A percentile compares a stretch with the other conserved stretches of the same genome.
These are phyloP conservation scores for Diabrotica balteata DNA, from an alignment of 2,888 invertebrate species.

Conservation along the genomic window DNA sequence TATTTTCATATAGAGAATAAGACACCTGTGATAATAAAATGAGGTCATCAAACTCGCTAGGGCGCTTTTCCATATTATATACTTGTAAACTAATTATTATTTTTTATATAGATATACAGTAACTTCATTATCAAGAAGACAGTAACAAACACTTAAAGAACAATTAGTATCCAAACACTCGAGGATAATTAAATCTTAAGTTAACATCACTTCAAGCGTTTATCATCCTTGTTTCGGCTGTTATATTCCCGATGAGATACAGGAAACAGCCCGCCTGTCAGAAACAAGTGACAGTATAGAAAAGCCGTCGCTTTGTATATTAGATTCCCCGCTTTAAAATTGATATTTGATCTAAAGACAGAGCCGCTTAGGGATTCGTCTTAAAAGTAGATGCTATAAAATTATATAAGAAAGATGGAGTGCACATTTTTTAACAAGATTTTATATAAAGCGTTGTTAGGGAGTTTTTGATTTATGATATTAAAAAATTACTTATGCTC, in stretches of 20 bases:
- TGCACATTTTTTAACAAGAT: background rate
- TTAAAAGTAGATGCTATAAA: constrained; percentile 3
- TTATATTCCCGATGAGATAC: constrained; percentile 45
- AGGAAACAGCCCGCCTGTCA: constrained; percentile 47
- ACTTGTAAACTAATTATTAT: background rate
- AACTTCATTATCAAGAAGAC: constrained; percentile 27
- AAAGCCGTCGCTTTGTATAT: constrained; percentile 42
- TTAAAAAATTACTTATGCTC: too few species aligned
- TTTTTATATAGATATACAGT: constrained; percentile 9
- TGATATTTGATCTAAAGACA: constrained; percentile 44
- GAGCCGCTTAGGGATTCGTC: constrained; percentile 17
- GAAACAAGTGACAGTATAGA: constrained; percentile 46
- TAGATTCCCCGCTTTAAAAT: constrained; percentile 43
- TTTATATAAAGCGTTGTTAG: background rate
- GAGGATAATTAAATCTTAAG: constrained; percentile 36
- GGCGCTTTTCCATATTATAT: background rate
- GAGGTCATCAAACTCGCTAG: constrained; percentile 3
- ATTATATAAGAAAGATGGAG: background rate
- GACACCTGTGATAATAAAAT: background rate
- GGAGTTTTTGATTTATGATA: too few species aligned
- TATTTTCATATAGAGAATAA: background rate
- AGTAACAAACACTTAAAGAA: constrained; percentile 38
- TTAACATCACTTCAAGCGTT: constrained; percentile 37
- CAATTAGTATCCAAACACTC: constrained; percentile 37
- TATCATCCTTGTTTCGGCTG: constrained; percentile 36